A percentile compares a stretch with the other conserved stretches of the same genome.
Conservation (phyloP, 2,888 invertebrate species). For the Desoria tigrina region DNA sequence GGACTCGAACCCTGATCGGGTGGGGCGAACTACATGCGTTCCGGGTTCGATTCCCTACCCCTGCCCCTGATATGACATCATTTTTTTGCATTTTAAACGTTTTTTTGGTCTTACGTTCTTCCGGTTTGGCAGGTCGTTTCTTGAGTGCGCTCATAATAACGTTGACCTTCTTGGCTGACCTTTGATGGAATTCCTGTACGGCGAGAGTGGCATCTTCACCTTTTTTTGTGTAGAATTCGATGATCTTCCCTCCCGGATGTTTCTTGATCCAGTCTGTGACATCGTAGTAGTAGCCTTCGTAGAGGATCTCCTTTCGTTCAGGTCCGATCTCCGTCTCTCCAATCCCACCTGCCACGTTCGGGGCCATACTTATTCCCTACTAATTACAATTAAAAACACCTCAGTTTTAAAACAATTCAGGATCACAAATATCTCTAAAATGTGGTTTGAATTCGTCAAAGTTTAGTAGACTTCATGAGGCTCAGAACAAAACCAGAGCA, state of each 20-base stretch:
- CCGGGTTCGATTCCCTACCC: no score
- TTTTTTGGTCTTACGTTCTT: slow-evolving; percentile 19
- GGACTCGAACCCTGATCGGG: no score
- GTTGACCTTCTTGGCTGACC: slow-evolving; percentile 36
- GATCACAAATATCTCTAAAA: no score
- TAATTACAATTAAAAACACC: no score
- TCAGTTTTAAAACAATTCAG: no score
- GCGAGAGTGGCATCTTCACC: slow-evolving; percentile 48
- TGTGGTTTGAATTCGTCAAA: no score
- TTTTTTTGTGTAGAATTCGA: slow-evolving; percentile 43
- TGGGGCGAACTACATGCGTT: no score
- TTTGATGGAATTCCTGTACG: slow-evolving; percentile 42
- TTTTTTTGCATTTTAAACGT: no score
- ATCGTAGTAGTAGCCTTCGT: slow-evolving; percentile 39
- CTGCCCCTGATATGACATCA: no score
- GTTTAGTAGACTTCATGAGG: no score
- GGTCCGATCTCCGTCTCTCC: not conserved
- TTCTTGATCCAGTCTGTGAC: slow-evolving; percentile 37
- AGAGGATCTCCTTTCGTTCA: slow-evolving; percentile 26
- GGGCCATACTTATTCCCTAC: not conserved
- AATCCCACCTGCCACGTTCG: not conserved
- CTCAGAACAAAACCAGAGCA: no score
- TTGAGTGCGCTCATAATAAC: slow-evolving; percentile 39
- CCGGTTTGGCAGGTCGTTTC: slow-evolving; percentile 28
- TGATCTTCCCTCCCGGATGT: slow-evolving; percentile 43